Base-by-base conservation (phyloP, 2,888 invertebrate species). In the Agonopterix subpropinquella region DNA sequence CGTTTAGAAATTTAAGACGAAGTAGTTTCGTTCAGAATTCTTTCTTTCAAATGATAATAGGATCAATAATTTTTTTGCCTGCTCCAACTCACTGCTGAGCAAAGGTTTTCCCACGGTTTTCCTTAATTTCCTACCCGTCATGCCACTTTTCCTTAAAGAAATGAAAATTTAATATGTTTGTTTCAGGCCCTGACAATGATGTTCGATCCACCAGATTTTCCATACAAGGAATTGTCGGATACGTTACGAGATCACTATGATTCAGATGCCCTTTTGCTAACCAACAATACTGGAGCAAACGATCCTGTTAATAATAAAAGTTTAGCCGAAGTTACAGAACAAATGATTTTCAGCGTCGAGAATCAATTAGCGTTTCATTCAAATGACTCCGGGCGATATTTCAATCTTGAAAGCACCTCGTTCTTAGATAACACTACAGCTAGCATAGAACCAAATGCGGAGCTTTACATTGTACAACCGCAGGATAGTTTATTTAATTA, bases 171-270 rank as follows among this genome's bases (percentile, higher is more conserved):
- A 28, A 28, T 0, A 47, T 46, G 47, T 46, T 51, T 54, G 49
- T 62, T 64, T 47, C 63, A 61, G 65, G 53, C 51, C 65, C 39
- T 9, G 39, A 66, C 53, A 49, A 84, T 81, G 80, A 87, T 88
- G 86, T 88, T 84, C 55, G 86, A 87, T 67, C 84, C 86, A 50
- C 81, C 84, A n/a, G 87, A 87, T 58, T 86, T 75, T 50, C 82
- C 86, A 0, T 87, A 78, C 53, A 86, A 79, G 61, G 86, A 86
- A 47, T 58, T 85, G 53, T 67, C 79, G 11, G 75, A 77, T 43
- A 64, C 67, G 15, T 54, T 77, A 41, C 56, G 62, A 51, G 83
- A 82, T 54, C 70, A 77, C 37, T 85, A 80, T 52, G 79, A 72
- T 46, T 50, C 77, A 8, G 77, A 78, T 47, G 76, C 79, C 53